Evolutionary conservation across 2,113 vertebrate genomes (phyloP).

Genomic region (Microcebus ravelobensis): DNA sequence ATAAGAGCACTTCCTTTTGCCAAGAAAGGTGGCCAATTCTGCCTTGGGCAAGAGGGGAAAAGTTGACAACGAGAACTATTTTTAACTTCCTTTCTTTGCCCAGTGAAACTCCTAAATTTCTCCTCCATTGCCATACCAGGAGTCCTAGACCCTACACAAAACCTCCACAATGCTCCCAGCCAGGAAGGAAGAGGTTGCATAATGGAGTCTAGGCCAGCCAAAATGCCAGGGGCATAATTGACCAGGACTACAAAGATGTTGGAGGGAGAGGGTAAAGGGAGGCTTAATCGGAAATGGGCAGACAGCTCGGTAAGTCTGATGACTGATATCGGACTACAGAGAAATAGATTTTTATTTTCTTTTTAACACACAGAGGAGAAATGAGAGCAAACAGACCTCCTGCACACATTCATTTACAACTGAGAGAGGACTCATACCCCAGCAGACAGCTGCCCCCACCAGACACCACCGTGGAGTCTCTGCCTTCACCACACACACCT

Average conservation of each 20-base stretch:
- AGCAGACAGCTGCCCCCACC: not conserved
- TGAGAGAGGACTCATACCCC: not conserved
- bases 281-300: not conserved
- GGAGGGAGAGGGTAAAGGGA: not conserved
- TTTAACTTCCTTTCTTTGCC: slow-evolving; percentile 29
- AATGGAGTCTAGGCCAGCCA: not conserved
- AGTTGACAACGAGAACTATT: slow-evolving; percentile 29
- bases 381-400: not conserved
- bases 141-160: not conserved
- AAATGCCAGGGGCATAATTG: not conserved
- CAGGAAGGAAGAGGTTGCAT: not conserved
- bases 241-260: not conserved
- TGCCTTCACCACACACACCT: not conserved
- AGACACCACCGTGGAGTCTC: not conserved
- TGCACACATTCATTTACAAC: not conserved
- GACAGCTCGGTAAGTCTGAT: not conserved
- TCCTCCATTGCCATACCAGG: not conserved
- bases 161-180: not conserved
- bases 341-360: not conserved
- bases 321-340: not conserved
- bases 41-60: not conserved
- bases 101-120: slow-evolving; percentile 43
- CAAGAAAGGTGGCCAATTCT: slow-evolving; percentile 23
- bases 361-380: not conserved
- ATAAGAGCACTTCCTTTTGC: not conserved